phyloP scores from a whole-genome alignment of 2,113 vertebrate species.

The Ictalurus punctatus region DNA sequence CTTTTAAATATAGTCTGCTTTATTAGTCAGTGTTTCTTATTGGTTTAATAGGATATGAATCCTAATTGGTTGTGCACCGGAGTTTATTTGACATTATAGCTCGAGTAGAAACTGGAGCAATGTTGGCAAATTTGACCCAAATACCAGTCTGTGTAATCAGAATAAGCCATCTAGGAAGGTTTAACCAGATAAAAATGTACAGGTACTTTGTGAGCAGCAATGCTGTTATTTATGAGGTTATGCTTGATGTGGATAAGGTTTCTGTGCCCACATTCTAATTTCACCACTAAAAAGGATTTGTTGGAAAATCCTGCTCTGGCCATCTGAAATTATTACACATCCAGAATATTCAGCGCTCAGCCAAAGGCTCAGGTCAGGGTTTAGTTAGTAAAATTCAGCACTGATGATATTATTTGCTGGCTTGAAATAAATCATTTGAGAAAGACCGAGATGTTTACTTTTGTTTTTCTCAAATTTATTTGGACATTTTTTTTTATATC shows the following conservation, averaged over 20 bases:
- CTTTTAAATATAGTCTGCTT: neutral
- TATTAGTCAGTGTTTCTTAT: neutral
- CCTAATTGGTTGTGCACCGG: neutral
- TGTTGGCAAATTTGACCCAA: neutral
- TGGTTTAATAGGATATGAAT: neutral
- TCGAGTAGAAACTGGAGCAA: neutral
- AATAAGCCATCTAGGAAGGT: neutral
- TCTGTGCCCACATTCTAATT: constrained; percentile 25
- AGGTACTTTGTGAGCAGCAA: constrained; percentile 17
- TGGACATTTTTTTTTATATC: neutral
- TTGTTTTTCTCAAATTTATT: neutral
- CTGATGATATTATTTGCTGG: neutral
- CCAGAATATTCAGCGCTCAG: neutral
- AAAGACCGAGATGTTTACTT: neutral
- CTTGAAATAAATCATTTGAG: neutral
- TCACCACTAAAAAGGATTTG: neutral
- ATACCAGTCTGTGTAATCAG: neutral
- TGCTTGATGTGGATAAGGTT: neutral
- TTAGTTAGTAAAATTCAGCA: neutral
- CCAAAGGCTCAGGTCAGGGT: constrained; percentile 23
- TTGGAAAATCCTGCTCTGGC: constrained; percentile 20
- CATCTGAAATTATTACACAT: neutral
- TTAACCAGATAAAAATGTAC: neutral
- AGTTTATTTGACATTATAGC: neutral
- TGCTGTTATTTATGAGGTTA: constrained; percentile 1